These are phyloP conservation scores for Cataglyphis rosenhaueri DNA, from an alignment of 2,888 invertebrate species.

Conservation along the genomic window DNA sequence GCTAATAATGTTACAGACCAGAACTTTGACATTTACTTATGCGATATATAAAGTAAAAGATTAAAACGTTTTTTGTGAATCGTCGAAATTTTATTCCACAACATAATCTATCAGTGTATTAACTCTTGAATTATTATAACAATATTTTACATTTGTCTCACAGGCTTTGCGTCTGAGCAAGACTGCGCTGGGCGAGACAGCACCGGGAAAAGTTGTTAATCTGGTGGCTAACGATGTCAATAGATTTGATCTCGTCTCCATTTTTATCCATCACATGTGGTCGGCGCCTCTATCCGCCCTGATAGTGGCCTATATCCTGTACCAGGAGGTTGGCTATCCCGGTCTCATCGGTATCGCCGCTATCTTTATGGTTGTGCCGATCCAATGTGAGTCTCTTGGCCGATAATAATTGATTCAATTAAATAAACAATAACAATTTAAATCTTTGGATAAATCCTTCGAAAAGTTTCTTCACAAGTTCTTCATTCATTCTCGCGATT, in stretches of 20 bases:
- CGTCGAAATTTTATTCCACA: neutral
- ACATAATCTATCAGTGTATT: neutral
- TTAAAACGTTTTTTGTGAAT: neutral
- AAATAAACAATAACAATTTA: neutral
- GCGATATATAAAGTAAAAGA: neutral
- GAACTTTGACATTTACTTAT: neutral
- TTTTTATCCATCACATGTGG: slow-evolving; percentile 97
- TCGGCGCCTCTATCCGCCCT: slow-evolving; percentile 91
- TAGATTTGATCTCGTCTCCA: slow-evolving; percentile 95
- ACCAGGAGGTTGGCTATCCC: slow-evolving; percentile 90
- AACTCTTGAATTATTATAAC: neutral
- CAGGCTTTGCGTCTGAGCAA: slow-evolving; percentile 89
- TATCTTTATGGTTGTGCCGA: slow-evolving; percentile 93
- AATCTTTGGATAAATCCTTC: neutral
- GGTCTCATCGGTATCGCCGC: slow-evolving; percentile 94
- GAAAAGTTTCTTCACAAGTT: neutral
- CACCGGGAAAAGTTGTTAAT: slow-evolving; percentile 86
- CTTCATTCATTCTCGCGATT: slow-evolving; percentile 32
- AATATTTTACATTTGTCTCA: slow-evolving; percentile 61
- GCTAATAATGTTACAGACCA: neutral
- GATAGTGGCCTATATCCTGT: slow-evolving; percentile 92
- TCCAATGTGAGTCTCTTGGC: slow-evolving; percentile 89
- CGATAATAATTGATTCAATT: neutral
- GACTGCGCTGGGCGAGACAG: slow-evolving; percentile 92
- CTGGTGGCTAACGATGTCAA: slow-evolving; percentile 95